Conservation (phyloP, 2,113 vertebrate genomes). For the Tetraodon nigroviridis region DNA sequence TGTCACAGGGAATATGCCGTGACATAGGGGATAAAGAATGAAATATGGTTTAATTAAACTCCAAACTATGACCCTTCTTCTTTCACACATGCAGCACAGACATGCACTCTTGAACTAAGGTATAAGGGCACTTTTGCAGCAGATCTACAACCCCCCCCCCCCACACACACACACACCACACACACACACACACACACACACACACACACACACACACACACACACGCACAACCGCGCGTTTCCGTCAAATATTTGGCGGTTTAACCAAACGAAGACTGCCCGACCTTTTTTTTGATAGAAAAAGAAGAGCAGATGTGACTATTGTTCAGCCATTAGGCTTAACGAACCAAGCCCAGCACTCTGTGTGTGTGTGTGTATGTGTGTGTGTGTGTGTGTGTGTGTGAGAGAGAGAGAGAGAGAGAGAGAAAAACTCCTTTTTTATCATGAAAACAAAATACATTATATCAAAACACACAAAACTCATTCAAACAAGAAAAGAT, state of each 20-base stretch:
- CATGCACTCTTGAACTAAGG: slow-evolving; percentile 17
- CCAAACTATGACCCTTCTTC: not conserved
- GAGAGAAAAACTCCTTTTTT: not conserved
- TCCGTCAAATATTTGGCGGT: slow-evolving; percentile 59
- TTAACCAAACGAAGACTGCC: slow-evolving; percentile 60
- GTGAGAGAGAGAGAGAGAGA: slow-evolving; percentile 1
- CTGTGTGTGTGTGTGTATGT: slow-evolving; percentile 36
- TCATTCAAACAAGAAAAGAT: not conserved
- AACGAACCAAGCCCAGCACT: slow-evolving; percentile 79
- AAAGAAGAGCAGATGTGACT: slow-evolving; percentile 84
- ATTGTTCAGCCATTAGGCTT: slow-evolving; percentile 87
- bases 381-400: slow-evolving; percentile 19
- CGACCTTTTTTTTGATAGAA: slow-evolving; percentile 66
- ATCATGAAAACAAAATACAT: not conserved
- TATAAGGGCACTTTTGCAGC: slow-evolving; percentile 18
- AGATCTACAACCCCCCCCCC: too few species aligned
- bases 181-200: not conserved
- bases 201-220: too few species aligned
- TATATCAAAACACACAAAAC: slow-evolving; percentile 1
- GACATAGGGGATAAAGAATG: not conserved
- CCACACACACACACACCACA: too few species aligned
- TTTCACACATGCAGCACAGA: not conserved
- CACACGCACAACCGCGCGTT: not conserved
- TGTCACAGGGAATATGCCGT: not conserved
- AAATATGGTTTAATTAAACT: slow-evolving; percentile 10